phyloP scores from a whole-genome alignment of 2,113 vertebrate species.

The Lepus europaeus region DNA sequence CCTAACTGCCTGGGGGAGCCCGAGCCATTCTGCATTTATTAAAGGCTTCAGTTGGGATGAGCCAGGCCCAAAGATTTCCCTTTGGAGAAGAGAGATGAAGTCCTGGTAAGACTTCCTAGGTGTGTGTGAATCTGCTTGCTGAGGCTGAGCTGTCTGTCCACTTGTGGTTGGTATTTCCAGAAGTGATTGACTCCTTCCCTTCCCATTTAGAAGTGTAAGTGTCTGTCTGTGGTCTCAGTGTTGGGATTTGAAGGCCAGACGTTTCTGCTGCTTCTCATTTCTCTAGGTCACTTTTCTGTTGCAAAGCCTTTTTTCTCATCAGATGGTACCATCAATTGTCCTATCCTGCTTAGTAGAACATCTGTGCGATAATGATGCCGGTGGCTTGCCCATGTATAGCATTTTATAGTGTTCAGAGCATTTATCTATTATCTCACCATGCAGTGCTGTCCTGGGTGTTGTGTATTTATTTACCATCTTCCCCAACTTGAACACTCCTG shows the following conservation, averaged over 20 bases:
- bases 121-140: slow-evolving; percentile 76
- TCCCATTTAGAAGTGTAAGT: slow-evolving; percentile 68
- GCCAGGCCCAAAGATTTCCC: slow-evolving; percentile 84
- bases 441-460: slow-evolving; percentile 48
- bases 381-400: slow-evolving; percentile 23
- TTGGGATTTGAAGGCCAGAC: slow-evolving; percentile 66
- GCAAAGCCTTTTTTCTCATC: slow-evolving; percentile 75
- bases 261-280: slow-evolving; percentile 69
- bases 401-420: slow-evolving; percentile 41
- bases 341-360: slow-evolving; percentile 65
- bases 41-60: slow-evolving; percentile 82
- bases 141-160: slow-evolving; percentile 79
- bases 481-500: slow-evolving; percentile 25
- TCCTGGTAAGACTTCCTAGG: slow-evolving; percentile 83
- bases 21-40: slow-evolving; percentile 83
- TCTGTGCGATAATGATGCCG: slow-evolving; percentile 33
- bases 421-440: slow-evolving; percentile 49
- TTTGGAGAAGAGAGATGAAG: slow-evolving; percentile 82
- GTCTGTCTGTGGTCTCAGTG: slow-evolving; percentile 71
- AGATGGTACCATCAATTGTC: slow-evolving; percentile 53
- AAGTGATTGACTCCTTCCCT: slow-evolving; percentile 57
- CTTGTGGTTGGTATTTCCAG: slow-evolving; percentile 74
- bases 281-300: slow-evolving; percentile 77
- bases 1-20: slow-evolving; percentile 58
- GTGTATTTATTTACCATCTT: slow-evolving; percentile 43